phyloP scores from a whole-genome alignment of 2,797 vertebrate species.

The Mus spretus region DNA sequence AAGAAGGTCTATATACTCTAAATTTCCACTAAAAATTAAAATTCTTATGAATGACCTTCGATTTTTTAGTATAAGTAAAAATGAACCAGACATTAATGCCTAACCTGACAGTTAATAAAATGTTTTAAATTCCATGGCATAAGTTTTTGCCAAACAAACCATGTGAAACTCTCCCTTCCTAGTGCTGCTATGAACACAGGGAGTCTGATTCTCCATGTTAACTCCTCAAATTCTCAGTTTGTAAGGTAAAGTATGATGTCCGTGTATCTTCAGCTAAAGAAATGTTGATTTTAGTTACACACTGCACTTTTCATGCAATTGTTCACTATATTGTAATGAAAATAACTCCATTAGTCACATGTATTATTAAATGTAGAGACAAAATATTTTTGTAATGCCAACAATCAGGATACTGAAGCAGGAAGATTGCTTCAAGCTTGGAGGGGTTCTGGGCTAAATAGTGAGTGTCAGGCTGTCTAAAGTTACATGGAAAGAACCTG shows the following conservation, averaged over 20 bases:
- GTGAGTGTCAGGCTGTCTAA: neutral
- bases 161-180: neutral
- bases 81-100: conserved; percentile 5
- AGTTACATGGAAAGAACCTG: neutral
- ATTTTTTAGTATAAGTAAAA: neutral
- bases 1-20: neutral
- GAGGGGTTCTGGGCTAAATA: neutral
- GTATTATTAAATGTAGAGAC: neutral
- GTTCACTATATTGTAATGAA: neutral
- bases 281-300: conserved; percentile 1
- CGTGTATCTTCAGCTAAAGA: neutral
- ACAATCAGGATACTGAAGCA: neutral
- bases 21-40: neutral
- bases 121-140: neutral
- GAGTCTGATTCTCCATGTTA: neutral
- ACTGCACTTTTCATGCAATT: neutral
- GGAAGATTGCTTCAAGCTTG: neutral
- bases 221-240: neutral
- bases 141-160: neutral
- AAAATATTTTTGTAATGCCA: neutral
- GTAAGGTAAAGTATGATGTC: neutral
- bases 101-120: conserved; percentile 4
- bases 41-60: neutral
- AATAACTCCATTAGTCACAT: neutral
- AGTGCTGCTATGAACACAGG: neutral